A percentile compares a stretch with the other conserved stretches of the same genome.
phyloP scores from a whole-genome alignment of 2,797 vertebrate species.

The Rhinatrema bivittatum region DNA sequence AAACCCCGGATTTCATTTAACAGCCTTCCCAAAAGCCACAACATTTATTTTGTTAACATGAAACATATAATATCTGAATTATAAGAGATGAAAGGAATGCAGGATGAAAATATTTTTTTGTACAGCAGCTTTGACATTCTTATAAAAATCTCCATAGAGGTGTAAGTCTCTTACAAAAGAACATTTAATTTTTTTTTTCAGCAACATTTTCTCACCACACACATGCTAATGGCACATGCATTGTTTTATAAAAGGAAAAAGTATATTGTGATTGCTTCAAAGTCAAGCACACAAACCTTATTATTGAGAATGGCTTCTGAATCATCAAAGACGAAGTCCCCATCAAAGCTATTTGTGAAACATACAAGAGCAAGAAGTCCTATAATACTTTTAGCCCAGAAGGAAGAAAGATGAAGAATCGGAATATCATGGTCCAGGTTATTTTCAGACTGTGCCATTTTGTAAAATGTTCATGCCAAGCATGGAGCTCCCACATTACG shows the following conservation, averaged over 20 bases:
- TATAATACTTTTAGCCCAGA: slow-evolving; percentile 73
- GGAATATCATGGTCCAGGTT: slow-evolving; percentile 74
- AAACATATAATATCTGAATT: slow-evolving; percentile 4
- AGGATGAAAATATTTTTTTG: no score
- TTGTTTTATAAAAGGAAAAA: no score
- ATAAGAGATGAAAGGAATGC: slow-evolving; percentile 1
- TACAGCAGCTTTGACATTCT: no score
- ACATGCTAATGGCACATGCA: no score
- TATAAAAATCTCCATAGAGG: no score
- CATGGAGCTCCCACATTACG: slow-evolving; percentile 52
- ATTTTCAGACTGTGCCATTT: slow-evolving; percentile 74
- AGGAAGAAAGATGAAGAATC: slow-evolving; percentile 61
- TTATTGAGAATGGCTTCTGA: slow-evolving; percentile 97
- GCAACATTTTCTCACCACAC: no score
- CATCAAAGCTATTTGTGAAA: slow-evolving; percentile 92
- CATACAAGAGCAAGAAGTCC: slow-evolving; percentile 78
- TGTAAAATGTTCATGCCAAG: slow-evolving; percentile 43
- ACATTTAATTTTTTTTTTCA: no score
- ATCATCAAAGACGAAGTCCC: slow-evolving; percentile 97
- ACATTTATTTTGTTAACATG: slow-evolving; percentile 4
- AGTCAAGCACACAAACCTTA: slow-evolving; percentile 66
- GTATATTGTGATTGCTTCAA: background rate
- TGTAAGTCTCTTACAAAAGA: no score
- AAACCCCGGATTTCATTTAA: slow-evolving; percentile 13
- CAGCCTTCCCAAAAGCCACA: slow-evolving; percentile 8